A percentile compares a stretch with the other conserved stretches of the same genome.
Evolutionary conservation across 2,888 invertebrate species (phyloP).

Genomic region (Prenolepis imparis): DNA sequence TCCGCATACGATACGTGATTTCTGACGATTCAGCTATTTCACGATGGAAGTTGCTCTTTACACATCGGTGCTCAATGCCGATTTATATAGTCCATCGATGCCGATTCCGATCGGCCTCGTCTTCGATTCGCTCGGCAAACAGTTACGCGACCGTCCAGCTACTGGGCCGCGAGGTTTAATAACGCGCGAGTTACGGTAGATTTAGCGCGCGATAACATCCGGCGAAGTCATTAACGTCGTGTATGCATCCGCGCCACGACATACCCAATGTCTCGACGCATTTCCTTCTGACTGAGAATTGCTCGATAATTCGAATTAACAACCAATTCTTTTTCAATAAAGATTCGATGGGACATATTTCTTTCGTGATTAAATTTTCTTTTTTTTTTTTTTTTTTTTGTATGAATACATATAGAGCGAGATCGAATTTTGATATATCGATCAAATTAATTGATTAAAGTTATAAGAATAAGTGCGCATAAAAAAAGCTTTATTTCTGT

Average conservation of each 20-base stretch:
- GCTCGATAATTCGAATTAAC: not conserved
- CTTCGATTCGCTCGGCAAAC: conserved; percentile 50
- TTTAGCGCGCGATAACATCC: conserved; percentile 61
- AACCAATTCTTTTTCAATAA: not conserved
- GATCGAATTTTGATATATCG: not conserved
- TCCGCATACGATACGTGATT: not conserved
- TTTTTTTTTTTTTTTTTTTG: not conserved
- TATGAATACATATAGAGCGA: not conserved
- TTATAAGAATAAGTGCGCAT: not conserved
- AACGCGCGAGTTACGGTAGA: conserved; percentile 63
- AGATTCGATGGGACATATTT: not conserved
- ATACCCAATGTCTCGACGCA: not conserved
- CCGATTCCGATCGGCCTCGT: conserved; percentile 30
- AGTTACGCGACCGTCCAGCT: conserved; percentile 50
- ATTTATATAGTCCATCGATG: conserved; percentile 43
- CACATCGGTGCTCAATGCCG: conserved; percentile 17
- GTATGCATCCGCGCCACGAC: not conserved
- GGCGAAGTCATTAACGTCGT: conserved; percentile 40
- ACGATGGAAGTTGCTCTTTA: conserved; percentile 19
- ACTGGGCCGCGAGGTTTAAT: conserved; percentile 48
- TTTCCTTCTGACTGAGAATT: not conserved
- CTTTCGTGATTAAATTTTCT: not conserved
- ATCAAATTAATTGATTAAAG: not conserved
- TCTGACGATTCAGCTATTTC: not conserved
- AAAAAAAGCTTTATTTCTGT: not conserved